phyloP scores from a whole-genome alignment of 2,113 vertebrate species.

The Cyphomyrus plagiostoma region DNA sequence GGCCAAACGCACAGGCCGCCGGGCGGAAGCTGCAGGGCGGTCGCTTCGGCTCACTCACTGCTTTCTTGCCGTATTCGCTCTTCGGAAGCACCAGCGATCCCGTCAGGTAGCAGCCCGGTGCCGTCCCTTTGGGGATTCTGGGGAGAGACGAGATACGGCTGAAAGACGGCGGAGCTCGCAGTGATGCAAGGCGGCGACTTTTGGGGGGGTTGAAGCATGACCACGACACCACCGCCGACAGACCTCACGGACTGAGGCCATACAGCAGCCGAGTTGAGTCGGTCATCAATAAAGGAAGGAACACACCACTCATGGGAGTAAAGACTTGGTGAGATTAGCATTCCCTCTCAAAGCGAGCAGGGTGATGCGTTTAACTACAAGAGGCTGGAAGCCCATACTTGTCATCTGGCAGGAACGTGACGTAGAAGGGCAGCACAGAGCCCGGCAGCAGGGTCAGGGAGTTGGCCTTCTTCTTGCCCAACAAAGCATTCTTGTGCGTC shows the following conservation, averaged over 20 bases:
- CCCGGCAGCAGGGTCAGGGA: conserved; percentile 79
- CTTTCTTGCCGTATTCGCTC: conserved; percentile 96
- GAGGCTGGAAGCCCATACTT: conserved; percentile 69
- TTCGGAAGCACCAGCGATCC: conserved; percentile 87
- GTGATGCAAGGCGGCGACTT: neutral
- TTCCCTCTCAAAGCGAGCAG: neutral
- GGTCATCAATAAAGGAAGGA: neutral
- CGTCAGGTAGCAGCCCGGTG: conserved; percentile 87
- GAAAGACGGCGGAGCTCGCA: too few relatives aligned
- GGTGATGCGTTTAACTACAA: neutral
- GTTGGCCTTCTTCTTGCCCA: conserved; percentile 92
- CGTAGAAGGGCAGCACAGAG: conserved; percentile 81
- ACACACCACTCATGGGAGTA: neutral
- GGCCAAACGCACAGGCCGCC: neutral
- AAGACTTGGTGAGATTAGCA: neutral
- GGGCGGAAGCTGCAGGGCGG: neutral
- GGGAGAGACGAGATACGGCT: neutral
- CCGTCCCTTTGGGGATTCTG: conserved; percentile 89
- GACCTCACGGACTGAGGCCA: neutral
- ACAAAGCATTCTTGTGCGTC: conserved; percentile 82
- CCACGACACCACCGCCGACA: neutral
- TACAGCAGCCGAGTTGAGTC: neutral
- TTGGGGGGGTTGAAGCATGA: neutral
- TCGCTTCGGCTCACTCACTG: conserved; percentile 74
- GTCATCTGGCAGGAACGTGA: conserved; percentile 88